These are phyloP conservation scores for Microtus montanus DNA, from an alignment of 2,113 vertebrate species.

Conservation along the genomic window DNA sequence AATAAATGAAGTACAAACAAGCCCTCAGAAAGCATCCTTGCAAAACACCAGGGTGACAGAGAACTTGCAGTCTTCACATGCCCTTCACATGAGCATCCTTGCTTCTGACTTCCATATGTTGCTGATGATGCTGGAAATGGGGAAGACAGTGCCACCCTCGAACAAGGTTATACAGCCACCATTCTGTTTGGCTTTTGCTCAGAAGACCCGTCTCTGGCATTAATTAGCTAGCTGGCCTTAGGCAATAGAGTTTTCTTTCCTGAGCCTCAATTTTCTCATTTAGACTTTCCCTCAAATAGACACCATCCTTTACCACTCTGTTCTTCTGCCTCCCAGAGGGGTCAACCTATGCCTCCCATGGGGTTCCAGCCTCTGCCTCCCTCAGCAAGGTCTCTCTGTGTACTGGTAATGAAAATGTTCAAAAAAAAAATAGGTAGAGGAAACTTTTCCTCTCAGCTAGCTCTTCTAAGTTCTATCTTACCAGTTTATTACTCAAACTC, in stretches of 20 bases:
- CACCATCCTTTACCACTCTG: neutral
- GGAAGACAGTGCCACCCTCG: neutral
- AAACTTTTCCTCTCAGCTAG: neutral
- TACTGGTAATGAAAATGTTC: neutral
- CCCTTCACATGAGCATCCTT: neutral
- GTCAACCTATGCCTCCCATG: neutral
- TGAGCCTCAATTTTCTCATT: neutral
- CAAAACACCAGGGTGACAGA: neutral
- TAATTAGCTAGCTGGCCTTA: neutral
- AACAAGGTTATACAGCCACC: neutral
- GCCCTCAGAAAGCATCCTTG: neutral
- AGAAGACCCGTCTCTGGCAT: neutral
- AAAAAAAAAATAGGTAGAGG: neutral
- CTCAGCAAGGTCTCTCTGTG: neutral
- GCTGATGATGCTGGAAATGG: neutral
- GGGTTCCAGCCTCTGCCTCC: neutral
- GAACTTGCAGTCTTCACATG: neutral
- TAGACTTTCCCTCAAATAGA: neutral
- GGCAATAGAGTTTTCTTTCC: neutral
- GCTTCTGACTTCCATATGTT: neutral
- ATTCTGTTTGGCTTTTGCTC: neutral
- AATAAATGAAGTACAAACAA: neutral
- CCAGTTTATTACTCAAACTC: neutral
- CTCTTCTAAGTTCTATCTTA: neutral
- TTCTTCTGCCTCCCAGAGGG: neutral